Percentiles rank a stretch among this genome's conserved stretches.
phyloP scores from a whole-genome alignment of 2,888 invertebrate species.

The Ischnura elegans region DNA sequence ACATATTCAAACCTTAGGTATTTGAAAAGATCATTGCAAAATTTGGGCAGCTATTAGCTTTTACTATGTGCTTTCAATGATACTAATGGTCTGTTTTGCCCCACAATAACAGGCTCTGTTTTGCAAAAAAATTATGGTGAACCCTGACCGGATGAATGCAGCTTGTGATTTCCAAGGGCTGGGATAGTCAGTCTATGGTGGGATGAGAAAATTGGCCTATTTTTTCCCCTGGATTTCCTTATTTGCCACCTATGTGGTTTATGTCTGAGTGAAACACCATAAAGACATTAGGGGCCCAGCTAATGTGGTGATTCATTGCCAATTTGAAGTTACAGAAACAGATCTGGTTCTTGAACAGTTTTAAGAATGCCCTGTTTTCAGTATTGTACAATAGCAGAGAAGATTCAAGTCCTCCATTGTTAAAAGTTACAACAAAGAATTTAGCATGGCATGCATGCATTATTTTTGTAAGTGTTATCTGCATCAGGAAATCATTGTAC shows the following conservation, averaged over 20 bases:
- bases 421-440: background rate
- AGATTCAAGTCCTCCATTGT: background rate
- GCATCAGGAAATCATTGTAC: background rate
- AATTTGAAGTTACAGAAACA: background rate
- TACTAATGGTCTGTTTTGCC: conserved; percentile 66
- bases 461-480: background rate
- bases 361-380: background rate
- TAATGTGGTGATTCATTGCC: background rate
- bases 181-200: background rate
- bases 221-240: background rate
- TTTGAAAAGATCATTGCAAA: background rate
- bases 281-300: background rate
- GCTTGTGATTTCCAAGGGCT: conserved; percentile 48
- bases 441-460: background rate
- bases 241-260: background rate
- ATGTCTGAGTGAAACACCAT: background rate
- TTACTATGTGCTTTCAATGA: background rate
- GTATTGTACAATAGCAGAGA: background rate
- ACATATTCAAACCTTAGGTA: background rate
- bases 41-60: background rate
- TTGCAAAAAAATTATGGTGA: conserved; percentile 33
- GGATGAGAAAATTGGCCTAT: background rate
- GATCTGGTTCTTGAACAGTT: background rate
- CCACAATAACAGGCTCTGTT: conserved; percentile 48
- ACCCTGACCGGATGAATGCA: conserved; percentile 37